phyloP scores from a whole-genome alignment of 2,888 invertebrate species.

The Colostygia pectinataria region DNA sequence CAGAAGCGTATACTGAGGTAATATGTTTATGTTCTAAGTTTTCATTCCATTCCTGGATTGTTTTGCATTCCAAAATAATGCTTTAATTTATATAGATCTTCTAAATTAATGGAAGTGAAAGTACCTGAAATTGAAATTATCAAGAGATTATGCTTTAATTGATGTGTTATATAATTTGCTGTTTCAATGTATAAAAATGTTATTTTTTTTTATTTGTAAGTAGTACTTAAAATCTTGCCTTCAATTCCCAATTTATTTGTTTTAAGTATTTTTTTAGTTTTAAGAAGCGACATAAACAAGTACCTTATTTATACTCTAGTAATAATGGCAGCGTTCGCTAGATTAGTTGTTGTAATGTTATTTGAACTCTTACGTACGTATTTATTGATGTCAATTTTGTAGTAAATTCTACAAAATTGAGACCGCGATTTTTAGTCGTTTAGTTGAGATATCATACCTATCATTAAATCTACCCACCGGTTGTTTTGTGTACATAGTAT shows the following conservation, averaged over 20 bases:
- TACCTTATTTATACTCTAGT: constrained; percentile 6
- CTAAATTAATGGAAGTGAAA: background rate
- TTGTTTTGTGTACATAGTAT: constrained; percentile 8
- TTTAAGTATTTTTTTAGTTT: constrained; percentile 21
- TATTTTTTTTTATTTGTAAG: constrained; percentile 11
- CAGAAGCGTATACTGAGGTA: too few relatives aligned
- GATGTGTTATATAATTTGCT: constrained; percentile 1
- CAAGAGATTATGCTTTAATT: constrained; percentile 4
- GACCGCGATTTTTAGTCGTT: too few relatives aligned
- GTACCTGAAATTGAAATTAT: constrained; percentile 21
- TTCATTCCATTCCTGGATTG: background rate
- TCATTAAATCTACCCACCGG: constrained; percentile 16
- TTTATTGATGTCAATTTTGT: constrained; percentile 22
- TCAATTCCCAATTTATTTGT: constrained; percentile 10
- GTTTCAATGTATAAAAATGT: constrained; percentile 8
- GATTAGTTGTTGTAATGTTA: constrained; percentile 15
- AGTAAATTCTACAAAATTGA: too few relatives aligned
- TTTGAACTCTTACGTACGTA: constrained; percentile 11
- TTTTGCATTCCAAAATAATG: constrained; percentile 8
- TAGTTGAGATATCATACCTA: too few relatives aligned
- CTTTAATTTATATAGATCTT: background rate
- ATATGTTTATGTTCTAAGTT: too few relatives aligned
- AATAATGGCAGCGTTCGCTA: constrained; percentile 2
- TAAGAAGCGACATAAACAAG: constrained; percentile 5
- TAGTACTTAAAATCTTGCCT: constrained; percentile 19